Evolutionary conservation across 2,797 vertebrate species (phyloP).

Genomic region (Melanotaenia trifasciata): DNA sequence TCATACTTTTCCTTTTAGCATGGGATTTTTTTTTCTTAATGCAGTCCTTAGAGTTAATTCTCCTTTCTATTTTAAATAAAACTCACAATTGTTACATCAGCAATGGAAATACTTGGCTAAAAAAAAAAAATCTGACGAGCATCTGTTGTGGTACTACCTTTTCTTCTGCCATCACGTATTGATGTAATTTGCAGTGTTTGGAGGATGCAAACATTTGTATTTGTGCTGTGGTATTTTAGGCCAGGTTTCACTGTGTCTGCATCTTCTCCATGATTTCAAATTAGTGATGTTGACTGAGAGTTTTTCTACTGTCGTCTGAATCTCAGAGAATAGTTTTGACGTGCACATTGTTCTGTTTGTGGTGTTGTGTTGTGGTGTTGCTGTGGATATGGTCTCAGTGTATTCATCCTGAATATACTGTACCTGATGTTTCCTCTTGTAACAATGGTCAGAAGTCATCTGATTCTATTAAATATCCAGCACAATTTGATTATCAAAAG

Average conservation of each 20-base stretch:
- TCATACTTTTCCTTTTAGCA: neutral
- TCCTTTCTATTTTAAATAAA: neutral
- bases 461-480: slow-evolving; percentile 33
- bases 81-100: slow-evolving; percentile 1
- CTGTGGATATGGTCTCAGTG: slow-evolving; percentile 22
- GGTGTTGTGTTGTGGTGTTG: slow-evolving; percentile 37
- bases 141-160: slow-evolving; percentile 31
- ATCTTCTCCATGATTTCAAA: slow-evolving; percentile 37
- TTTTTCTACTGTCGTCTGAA: slow-evolving; percentile 10
- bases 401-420: slow-evolving; percentile 16
- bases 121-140: slow-evolving; percentile 30
- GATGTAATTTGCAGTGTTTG: slow-evolving; percentile 25
- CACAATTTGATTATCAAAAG: slow-evolving; percentile 15
- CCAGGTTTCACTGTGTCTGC: slow-evolving; percentile 32
- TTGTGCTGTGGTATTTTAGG: slow-evolving; percentile 55
- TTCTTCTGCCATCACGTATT: slow-evolving; percentile 15
- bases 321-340: slow-evolving; percentile 31
- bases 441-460: slow-evolving; percentile 50
- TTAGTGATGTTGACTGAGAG: slow-evolving; percentile 3
- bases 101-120: slow-evolving; percentile 55
- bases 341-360: slow-evolving; percentile 42
- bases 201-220: slow-evolving; percentile 43
- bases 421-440: slow-evolving; percentile 24
- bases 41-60: neutral
- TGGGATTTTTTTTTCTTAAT: neutral